Evolutionary conservation across 2,888 invertebrate species (phyloP), one percentile per base, ranked within the genome.

Genomic region (Caenorhabditis auriculariae): DNA sequence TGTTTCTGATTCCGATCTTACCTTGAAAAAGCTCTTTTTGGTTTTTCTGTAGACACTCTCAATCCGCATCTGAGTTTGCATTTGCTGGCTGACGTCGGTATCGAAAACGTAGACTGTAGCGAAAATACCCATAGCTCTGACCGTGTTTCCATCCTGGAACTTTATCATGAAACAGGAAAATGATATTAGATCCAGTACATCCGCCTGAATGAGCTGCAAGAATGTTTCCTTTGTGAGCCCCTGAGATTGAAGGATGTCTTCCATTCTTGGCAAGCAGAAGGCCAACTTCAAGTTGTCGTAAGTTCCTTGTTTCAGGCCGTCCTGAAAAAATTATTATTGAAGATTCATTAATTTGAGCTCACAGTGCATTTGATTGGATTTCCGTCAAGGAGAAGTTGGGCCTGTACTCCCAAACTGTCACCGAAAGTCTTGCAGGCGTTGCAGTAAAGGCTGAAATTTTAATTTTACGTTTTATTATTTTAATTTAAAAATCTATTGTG

Each of bases 21-120:
- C 72, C 60, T 71, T 73, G 62, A 73, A 73, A 54, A 73, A 66
- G 39, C 66, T 72, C 59, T 71, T 67, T 52, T 74, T 76, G 17
- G 75, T 74, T 51, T 76, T 68, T 19, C 76, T 67, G 54, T 80
- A 80, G 51, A 78, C 74, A 7, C 67, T 58, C 54, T 78, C 79
- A 17, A 79, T 72, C 27, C 68, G 57, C 46, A 55, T 55, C 56
- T 78, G 79, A 9, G 74, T 77, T 26, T 69, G 60, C 80, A 80
- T 78, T 58, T 75, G 66, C 29, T 77, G 72, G 44, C 69, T 64
- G 38, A 80, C 78, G 45, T 75, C 72, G 15, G 66, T 69, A 56
- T 80, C 80, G 52, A 80, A 80, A 12, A 80, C 68, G 56, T 78
- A 80, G 32, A 80, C 74, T 0, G 78, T 80, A 19, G 79, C 78